phyloP scores from a whole-genome alignment of 1,140 invertebrate genomes.

The Euschistus heros region DNA sequence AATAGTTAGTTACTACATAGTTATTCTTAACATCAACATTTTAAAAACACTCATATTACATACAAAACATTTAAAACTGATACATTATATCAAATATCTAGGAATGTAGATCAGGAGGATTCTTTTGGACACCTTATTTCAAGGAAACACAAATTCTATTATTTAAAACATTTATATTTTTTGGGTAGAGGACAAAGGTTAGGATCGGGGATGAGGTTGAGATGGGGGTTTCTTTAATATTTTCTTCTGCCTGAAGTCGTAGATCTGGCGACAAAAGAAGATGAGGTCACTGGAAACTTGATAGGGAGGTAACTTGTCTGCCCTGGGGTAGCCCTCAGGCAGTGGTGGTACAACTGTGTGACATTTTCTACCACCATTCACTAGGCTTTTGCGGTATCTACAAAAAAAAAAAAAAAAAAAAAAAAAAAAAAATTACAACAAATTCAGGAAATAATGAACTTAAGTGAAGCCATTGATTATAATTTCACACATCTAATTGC shows the following conservation, averaged over 20 bases:
- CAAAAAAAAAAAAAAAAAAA: conserved; percentile 30
- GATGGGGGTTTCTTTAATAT: conserved; percentile 48
- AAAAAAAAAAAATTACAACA: conserved; percentile 8
- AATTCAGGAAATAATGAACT: too few species aligned
- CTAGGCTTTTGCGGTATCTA: conserved; percentile 52
- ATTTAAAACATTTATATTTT: neutral
- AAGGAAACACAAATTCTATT: neutral
- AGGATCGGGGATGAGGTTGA: conserved; percentile 15
- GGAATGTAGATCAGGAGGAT: conserved; percentile 4
- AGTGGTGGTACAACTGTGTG: conserved; percentile 40
- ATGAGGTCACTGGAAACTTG: conserved; percentile 73
- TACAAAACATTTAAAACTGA: conserved; percentile 1
- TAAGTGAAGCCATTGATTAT: too few species aligned
- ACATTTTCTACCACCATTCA: conserved; percentile 38
- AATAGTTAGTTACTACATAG: neutral
- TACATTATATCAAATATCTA: neutral
- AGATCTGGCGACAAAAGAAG: conserved; percentile 86
- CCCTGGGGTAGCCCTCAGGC: conserved; percentile 41
- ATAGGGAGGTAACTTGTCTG: conserved; percentile 51
- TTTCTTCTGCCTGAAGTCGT: conserved; percentile 82
- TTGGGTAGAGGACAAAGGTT: neutral
- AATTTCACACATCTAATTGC: too few species aligned
- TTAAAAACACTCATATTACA: neutral
- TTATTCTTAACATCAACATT: conserved; percentile 2
- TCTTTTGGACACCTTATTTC: neutral